A percentile compares a stretch with the other conserved stretches of the same genome.
phyloP scores from a whole-genome alignment of 2,797 vertebrate species.

The Agapornis canus region DNA sequence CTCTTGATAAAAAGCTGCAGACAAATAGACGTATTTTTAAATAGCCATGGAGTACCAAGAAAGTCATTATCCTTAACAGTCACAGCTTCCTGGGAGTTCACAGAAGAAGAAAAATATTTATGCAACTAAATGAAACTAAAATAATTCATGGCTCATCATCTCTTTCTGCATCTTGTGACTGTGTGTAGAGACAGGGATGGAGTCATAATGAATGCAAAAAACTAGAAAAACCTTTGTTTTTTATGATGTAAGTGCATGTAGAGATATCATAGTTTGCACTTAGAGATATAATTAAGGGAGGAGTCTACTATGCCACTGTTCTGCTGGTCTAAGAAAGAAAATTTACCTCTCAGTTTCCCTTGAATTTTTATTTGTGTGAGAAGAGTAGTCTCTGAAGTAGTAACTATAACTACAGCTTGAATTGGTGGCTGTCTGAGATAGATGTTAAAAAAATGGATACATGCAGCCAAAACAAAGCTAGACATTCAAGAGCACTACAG shows the following conservation, averaged over 20 bases:
- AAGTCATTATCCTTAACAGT: neutral
- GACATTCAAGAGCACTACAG: neutral
- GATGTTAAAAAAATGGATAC: neutral
- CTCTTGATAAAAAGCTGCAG: neutral
- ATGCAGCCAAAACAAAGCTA: neutral
- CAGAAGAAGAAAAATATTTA: neutral
- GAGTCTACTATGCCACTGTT: neutral
- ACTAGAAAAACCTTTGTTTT: neutral
- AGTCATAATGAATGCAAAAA: neutral
- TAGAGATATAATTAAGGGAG: neutral
- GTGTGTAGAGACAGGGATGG: neutral
- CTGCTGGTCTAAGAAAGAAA: neutral
- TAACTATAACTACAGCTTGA: neutral
- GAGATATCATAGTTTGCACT: neutral
- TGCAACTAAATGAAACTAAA: neutral
- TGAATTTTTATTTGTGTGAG: neutral
- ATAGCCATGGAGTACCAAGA: neutral
- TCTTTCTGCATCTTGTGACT: neutral
- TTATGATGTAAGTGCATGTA: neutral
- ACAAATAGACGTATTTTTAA: neutral
- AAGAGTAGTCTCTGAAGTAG: neutral
- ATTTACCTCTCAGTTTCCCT: neutral
- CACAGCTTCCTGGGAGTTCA: neutral
- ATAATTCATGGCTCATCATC: neutral
- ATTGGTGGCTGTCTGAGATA: neutral